A percentile compares a stretch with the other conserved stretches of the same genome.
Conservation (phyloP, 2,113 vertebrate genomes). For the Scytalopus superciliaris region DNA sequence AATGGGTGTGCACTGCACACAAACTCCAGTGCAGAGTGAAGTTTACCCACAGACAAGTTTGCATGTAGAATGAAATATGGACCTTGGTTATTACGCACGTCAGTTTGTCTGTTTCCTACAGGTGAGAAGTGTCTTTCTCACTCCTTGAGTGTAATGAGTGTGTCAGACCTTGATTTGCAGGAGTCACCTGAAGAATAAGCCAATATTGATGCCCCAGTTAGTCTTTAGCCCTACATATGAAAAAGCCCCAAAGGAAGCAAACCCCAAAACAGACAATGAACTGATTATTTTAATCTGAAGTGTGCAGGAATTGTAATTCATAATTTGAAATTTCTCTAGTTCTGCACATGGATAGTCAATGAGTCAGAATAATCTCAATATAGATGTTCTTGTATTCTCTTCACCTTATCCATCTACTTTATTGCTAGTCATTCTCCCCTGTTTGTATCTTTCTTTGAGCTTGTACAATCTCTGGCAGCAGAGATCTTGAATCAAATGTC, state of each 20-base stretch:
- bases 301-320: not conserved
- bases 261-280: not conserved
- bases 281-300: not conserved
- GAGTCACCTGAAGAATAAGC: not conserved
- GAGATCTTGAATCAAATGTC: not conserved
- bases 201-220: not conserved
- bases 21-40: not conserved
- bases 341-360: not conserved
- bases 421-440: not conserved
- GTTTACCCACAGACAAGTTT: not conserved
- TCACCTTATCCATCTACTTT: not conserved
- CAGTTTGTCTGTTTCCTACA: not conserved
- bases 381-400: not conserved
- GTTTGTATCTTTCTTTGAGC: not conserved
- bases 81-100: not conserved
- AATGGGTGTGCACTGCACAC: rapidly evolving
- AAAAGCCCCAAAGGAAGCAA: not conserved
- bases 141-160: rapidly evolving
- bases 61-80: not conserved
- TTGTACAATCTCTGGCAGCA: not conserved
- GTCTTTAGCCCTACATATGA: not conserved
- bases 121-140: not conserved
- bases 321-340: not conserved
- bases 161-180: not conserved
- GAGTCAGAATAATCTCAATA: not conserved